These are phyloP conservation scores for Psittacula derbiana DNA, from an alignment of 2,797 vertebrate species.

Conservation along the genomic window DNA sequence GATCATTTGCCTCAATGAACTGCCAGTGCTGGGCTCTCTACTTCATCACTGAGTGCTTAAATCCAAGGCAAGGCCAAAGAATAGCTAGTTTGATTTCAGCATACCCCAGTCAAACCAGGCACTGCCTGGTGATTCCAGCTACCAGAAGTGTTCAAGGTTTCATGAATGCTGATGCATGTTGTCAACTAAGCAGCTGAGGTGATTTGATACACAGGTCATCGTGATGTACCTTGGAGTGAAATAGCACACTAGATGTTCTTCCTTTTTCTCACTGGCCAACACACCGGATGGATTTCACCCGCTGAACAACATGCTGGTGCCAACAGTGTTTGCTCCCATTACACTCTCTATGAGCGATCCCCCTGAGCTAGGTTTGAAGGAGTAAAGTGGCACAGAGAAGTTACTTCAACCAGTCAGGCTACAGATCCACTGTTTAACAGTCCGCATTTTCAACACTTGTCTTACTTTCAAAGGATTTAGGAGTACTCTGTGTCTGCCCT, in stretches of 20 bases:
- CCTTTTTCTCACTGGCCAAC: not conserved
- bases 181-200: not conserved
- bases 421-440: not conserved
- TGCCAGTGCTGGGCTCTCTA: not conserved
- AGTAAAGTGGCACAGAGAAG: not conserved
- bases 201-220: not conserved
- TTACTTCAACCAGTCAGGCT: not conserved
- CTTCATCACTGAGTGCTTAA: not conserved
- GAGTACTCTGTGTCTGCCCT: not conserved
- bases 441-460: not conserved
- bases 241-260: not conserved
- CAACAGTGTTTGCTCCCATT: not conserved
- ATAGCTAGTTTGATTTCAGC: not conserved
- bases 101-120: not conserved
- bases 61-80: not conserved
- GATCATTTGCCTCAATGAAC: not conserved
- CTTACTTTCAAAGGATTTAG: not conserved
- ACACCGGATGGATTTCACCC: not conserved
- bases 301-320: not conserved
- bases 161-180: not conserved
- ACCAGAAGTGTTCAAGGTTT: not conserved
- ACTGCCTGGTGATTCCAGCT: not conserved
- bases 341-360: fast-evolving
- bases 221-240: not conserved
- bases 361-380: not conserved